Conservation (phyloP, 2,113 vertebrate genomes). For the cattle (Bos taurus) region DNA sequence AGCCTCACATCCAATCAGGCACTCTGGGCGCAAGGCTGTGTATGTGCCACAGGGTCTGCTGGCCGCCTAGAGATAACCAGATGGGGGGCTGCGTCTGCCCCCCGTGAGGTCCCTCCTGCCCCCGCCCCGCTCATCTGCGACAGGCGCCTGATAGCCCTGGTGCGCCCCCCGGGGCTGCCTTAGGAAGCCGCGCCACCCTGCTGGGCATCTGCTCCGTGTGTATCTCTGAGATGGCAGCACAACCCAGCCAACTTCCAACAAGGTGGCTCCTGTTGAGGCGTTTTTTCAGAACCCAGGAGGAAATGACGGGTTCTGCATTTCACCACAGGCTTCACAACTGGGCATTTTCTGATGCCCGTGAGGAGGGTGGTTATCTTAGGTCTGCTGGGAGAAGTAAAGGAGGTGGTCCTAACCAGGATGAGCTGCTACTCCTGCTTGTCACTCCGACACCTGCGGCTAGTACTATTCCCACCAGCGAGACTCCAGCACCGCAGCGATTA, state of each 20-base stretch:
- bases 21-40: too few relatives aligned
- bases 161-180: rapidly evolving
- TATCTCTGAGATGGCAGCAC: rapidly evolving
- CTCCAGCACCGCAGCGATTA: rapidly evolving
- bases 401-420: neutral
- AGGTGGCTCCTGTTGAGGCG: rapidly evolving
- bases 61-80: neutral
- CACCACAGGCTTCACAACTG: rapidly evolving
- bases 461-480: rapidly evolving
- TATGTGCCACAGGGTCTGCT: neutral
- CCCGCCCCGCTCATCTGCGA: neutral
- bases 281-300: neutral
- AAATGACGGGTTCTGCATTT: neutral
- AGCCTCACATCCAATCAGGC: neutral
- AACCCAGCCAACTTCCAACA: neutral
- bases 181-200: rapidly evolving
- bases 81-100: too few relatives aligned
- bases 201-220: neutral
- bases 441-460: rapidly evolving
- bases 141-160: rapidly evolving
- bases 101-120: rapidly evolving
- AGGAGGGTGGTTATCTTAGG: rapidly evolving
- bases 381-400: neutral
- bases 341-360: neutral
- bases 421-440: rapidly evolving